Percentiles rank a stretch among this genome's conserved stretches.
These are phyloP conservation scores for Erpetoichthys calabaricus DNA, from an alignment of 2,797 vertebrate species.

Conservation along the genomic window DNA sequence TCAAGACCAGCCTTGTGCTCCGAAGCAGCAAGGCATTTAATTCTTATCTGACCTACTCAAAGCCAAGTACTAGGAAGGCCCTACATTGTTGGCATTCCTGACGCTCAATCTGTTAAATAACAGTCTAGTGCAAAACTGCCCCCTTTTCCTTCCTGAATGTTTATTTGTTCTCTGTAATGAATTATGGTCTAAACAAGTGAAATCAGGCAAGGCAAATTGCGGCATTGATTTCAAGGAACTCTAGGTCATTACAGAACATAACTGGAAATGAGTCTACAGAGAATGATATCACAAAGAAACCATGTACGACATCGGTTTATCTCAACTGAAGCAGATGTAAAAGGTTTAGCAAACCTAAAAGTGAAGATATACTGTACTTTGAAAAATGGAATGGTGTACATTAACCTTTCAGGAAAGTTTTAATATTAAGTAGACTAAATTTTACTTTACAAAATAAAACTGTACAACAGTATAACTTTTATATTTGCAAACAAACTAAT, in stretches of 20 bases:
- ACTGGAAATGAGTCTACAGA: no score
- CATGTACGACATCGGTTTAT: no score
- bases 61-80: slow-evolving; percentile 2
- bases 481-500: no score
- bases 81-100: slow-evolving; percentile 8
- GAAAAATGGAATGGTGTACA: no score
- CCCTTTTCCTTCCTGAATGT: neutral
- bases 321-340: no score
- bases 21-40: neutral
- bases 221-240: neutral
- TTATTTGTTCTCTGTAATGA: neutral
- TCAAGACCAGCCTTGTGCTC: neutral
- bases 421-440: no score
- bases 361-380: no score
- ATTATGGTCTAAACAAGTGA: neutral
- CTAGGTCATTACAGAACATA: neutral
- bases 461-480: no score
- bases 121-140: neutral
- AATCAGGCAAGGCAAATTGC: neutral
- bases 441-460: no score
- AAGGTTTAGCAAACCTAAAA: no score
- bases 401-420: no score
- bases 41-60: slow-evolving; percentile 7
- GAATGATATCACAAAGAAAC: no score
- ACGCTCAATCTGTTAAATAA: neutral